A percentile compares a stretch with the other conserved stretches of the same genome.
Conservation (phyloP, 2,888 invertebrate species). For the Cryptosula pallasiana region DNA sequence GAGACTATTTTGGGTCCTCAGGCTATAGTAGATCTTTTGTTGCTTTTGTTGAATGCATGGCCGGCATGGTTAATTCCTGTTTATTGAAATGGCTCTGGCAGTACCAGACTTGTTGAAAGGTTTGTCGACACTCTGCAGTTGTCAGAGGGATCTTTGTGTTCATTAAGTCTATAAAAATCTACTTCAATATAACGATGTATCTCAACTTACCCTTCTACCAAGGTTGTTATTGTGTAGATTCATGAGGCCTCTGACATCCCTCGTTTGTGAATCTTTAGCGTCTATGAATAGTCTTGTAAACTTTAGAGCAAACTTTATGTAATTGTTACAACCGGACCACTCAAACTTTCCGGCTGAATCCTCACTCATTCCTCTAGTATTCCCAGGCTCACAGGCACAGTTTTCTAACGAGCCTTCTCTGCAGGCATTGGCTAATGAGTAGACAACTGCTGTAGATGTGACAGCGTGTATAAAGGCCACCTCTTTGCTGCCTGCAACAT, state of each 20-base stretch:
- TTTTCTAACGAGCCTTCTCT: slow-evolving; percentile 81
- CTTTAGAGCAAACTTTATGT: slow-evolving; percentile 58
- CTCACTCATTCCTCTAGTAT: slow-evolving; percentile 35
- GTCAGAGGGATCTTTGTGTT: no score
- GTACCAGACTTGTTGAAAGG: no score
- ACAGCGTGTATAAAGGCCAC: slow-evolving; percentile 60
- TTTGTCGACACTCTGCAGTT: no score
- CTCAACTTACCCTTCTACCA: slow-evolving; percentile 74
- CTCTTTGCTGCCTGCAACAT: slow-evolving; percentile 55
- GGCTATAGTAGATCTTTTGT: no score
- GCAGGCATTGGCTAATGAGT: slow-evolving; percentile 85
- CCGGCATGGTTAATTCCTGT: no score
- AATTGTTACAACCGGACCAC: slow-evolving; percentile 81
- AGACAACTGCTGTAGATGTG: slow-evolving; percentile 66
- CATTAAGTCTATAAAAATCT: no score
- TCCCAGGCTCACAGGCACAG: slow-evolving; percentile 68
- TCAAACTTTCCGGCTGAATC: slow-evolving; percentile 41
- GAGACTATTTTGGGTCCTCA: no score
- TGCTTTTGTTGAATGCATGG: no score
- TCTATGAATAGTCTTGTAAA: slow-evolving; percentile 92
- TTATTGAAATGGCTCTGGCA: no score
- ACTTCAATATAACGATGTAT: background rate
- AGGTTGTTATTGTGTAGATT: slow-evolving; percentile 97
- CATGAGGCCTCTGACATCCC: slow-evolving; percentile 76
- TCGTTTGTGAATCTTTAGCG: slow-evolving; percentile 65